Evolutionary conservation across 2,888 invertebrate species (phyloP).

Genomic region (Empis stercorea): DNA sequence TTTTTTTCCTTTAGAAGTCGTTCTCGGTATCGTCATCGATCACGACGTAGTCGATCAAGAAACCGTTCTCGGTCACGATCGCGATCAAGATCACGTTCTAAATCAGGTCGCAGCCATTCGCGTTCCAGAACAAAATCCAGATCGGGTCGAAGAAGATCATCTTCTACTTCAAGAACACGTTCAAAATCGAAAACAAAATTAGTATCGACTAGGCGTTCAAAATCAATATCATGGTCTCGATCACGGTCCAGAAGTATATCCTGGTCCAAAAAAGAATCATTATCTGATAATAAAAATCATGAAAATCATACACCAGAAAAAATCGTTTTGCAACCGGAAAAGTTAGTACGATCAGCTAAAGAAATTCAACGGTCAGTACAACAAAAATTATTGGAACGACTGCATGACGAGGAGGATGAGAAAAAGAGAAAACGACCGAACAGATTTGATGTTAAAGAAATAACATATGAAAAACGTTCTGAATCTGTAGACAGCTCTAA

Average conservation of each 20-base stretch:
- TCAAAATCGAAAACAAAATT: conserved; percentile 22
- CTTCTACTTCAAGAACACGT: conserved; percentile 16
- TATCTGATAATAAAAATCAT: neutral
- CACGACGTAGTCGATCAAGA: conserved; percentile 7
- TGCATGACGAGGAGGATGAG: conserved; percentile 25
- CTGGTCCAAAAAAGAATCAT: neutral
- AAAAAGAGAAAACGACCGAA: conserved; percentile 19
- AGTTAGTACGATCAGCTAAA: conserved; percentile 28
- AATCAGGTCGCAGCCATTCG: conserved; percentile 13
- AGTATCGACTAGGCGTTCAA: conserved; percentile 29
- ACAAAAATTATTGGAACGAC: conserved; percentile 26
- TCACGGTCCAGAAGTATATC: conserved; percentile 21
- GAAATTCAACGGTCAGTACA: conserved; percentile 29
- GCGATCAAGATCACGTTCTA: conserved; percentile 11
- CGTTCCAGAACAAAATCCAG: conserved; percentile 8
- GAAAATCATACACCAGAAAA: conserved; percentile 2
- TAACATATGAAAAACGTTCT: neutral
- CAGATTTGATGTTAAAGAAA: neutral
- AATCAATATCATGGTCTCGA: conserved; percentile 22
- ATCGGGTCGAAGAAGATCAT: conserved; percentile 8
- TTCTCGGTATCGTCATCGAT: conserved; percentile 3
- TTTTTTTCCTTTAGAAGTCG: conserved; percentile 18
- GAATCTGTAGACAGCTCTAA: conserved; percentile 13
- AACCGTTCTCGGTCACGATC: conserved; percentile 17
- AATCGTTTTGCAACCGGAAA: conserved; percentile 23